These are phyloP conservation scores for Myioborus miniatus DNA, from an alignment of 2,797 vertebrate genomes.

Conservation along the genomic window DNA sequence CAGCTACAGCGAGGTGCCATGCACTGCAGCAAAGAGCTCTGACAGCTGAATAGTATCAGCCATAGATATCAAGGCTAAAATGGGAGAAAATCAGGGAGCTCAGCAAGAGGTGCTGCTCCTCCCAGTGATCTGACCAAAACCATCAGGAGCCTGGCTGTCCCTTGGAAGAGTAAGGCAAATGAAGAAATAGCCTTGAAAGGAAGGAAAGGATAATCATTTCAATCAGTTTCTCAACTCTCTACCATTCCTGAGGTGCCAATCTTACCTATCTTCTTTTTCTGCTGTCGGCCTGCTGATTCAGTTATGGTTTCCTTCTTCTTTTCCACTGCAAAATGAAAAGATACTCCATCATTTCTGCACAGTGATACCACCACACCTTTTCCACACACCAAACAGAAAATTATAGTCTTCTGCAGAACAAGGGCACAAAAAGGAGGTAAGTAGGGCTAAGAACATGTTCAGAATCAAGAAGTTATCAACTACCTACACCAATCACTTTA, in stretches of 20 bases:
- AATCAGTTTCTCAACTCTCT: neutral
- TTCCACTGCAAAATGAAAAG: constrained; percentile 84
- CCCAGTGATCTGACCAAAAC: neutral
- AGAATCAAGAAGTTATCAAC: neutral
- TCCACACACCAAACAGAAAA: neutral
- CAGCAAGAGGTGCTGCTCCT: neutral
- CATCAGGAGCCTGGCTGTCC: neutral
- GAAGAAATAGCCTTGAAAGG: neutral
- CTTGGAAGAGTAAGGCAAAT: neutral
- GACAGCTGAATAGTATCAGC: neutral
- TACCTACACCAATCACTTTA: neutral
- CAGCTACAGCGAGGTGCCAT: neutral
- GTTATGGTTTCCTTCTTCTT: constrained; percentile 99
- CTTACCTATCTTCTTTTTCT: constrained; percentile 98
- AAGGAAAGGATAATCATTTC: neutral
- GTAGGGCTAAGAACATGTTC: neutral
- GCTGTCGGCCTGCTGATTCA: constrained; percentile 95
- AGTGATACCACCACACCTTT: neutral
- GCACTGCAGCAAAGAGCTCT: neutral
- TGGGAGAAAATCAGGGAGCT: neutral
- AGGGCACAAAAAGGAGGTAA: neutral
- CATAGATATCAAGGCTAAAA: neutral
- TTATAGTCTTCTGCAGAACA: neutral
- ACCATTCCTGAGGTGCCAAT: neutral
- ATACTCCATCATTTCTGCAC: neutral